Evolutionary conservation across 2,113 vertebrate species (phyloP), one percentile per base, ranked within the genome.

Genomic region (Condylura cristata): DNA sequence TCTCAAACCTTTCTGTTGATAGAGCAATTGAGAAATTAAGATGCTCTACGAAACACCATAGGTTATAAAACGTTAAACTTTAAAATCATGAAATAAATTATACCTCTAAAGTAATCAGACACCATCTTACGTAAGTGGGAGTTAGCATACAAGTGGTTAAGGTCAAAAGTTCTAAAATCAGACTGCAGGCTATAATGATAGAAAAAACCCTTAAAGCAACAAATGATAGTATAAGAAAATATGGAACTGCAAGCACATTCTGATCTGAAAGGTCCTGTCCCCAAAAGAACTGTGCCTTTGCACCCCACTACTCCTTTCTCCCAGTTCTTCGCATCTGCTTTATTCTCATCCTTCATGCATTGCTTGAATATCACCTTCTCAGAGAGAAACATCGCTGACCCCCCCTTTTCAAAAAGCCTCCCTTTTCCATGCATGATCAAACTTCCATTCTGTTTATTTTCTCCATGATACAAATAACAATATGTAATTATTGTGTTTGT

Each of bases 401-500:
- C 14, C 17, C 30, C 39, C 82, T 1, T 48, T 81, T n/a, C 70
- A 30, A 68, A 89, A 89, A 88, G 20, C n/a, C 8, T 79, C 26
- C 46, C 8, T 39, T 56, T 51, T 85, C 90, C 37, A 86, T 79
- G 86, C 82, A 74, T 17, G 76, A 66, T 34, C 68, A 48, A 84
- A 68, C 20, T 5, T 88, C 37, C 37, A 90, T 34, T 32, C 68
- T 82, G 18, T 85, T 93, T 78, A 81, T 87, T 84, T 75, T 85
- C 74, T 84, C 58, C 41, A 63, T 10, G 39, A 89, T 6, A 74
- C 44, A 89, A 93, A 79, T 20, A 93, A 93, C 10, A 96, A 56
- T 76, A 72, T 44, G 44, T n/a, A 87, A 95, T 96, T 92, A 83
- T 89, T 87, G 86, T 46, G 37, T 87, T 63, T 86, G 30, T 80